These are phyloP conservation scores for Nasonia vitripennis DNA, from an alignment of 1,140 invertebrate genomes.

Conservation along the genomic window DNA sequence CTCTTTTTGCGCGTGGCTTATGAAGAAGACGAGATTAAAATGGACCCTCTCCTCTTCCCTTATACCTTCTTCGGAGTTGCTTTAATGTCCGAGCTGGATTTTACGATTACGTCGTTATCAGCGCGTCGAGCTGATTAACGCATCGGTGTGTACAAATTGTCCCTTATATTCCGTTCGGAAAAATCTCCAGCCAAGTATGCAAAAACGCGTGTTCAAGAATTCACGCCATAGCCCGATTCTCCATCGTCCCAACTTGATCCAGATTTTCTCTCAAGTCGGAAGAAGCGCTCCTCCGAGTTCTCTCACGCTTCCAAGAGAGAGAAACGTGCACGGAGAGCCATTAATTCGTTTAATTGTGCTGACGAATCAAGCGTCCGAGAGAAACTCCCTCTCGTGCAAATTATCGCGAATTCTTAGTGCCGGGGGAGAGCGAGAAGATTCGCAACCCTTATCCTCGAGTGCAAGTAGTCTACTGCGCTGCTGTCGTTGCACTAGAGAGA, in stretches of 20 bases:
- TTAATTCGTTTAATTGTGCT: conserved; percentile 73
- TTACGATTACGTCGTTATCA: conserved; percentile 8
- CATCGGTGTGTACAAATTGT: too few relatives aligned
- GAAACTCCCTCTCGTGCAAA: conserved; percentile 59
- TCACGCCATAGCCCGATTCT: background rate
- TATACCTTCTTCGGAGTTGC: background rate
- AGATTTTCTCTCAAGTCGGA: background rate
- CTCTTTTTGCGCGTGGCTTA: conserved; percentile 34
- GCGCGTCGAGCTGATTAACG: background rate
- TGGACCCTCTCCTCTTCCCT: background rate
- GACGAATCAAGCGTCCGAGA: conserved; percentile 68
- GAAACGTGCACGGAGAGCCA: conserved; percentile 55
- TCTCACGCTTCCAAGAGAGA: background rate
- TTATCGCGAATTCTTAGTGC: conserved; percentile 65
- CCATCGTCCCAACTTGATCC: background rate
- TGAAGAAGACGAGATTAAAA: conserved; percentile 46
- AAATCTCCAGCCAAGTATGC: too few relatives aligned
- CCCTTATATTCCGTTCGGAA: too few relatives aligned
- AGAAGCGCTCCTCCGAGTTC: background rate
- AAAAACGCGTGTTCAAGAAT: background rate
- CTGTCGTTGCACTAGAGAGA: conserved; percentile 62
- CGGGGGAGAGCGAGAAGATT: conserved; percentile 40
- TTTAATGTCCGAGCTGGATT: background rate
- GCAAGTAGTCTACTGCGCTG: conserved; percentile 8
- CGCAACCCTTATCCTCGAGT: conserved; percentile 66